Base-by-base conservation (phyloP, 2,113 vertebrate genomes). In the Poeciliopsis turrubarensis region DNA sequence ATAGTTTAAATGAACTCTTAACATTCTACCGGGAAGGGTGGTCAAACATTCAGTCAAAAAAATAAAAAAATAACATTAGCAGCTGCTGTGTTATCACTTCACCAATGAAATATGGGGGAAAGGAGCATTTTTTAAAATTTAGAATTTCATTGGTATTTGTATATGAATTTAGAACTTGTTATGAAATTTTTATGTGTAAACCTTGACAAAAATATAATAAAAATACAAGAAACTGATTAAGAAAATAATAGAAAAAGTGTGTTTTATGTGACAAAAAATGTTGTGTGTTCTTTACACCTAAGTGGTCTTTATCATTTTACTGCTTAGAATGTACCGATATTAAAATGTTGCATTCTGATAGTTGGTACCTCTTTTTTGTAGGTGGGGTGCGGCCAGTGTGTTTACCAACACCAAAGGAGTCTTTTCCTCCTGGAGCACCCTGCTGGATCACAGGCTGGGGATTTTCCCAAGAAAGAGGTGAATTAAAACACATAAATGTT, bases 381-480 rank as follows among this genome's bases (percentile, higher is more conserved):
- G 94, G 77, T 60, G 84, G 88, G 5, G 89, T 94, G 19, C 77
- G 87, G 13, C 94, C 94, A 0, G 92, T 95, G 22, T 95, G 94
- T 89, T 91, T 95, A 68, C 95, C 95, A 6, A 77, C 69, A 37
- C 44, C 66, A 2, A 72, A 7, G 0, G 93, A 94, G 44, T 86
- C 79, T 6, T 95, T 95, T 67, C 86, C 78, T n/a, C 25, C 86
- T 4, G 92, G 90, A 9, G 29, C 92, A 0, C 63, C 82, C 44
- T 95, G 95, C 41, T 95, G 94, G 94, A 93, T 95, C 72, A 94
- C 92, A 39, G 94, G 95, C 57, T 95, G 95, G 95, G 95, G 95
- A 32, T 89, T 87, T 29, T 57, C 83, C 14, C 26, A 64, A 0
- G 94, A 95, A 84, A 75, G 86, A 72, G 94, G 95, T 95, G 89